These are phyloP conservation scores for Scaptomyza graminum DNA, from an alignment of 1,140 invertebrate species.

Conservation along the genomic window DNA sequence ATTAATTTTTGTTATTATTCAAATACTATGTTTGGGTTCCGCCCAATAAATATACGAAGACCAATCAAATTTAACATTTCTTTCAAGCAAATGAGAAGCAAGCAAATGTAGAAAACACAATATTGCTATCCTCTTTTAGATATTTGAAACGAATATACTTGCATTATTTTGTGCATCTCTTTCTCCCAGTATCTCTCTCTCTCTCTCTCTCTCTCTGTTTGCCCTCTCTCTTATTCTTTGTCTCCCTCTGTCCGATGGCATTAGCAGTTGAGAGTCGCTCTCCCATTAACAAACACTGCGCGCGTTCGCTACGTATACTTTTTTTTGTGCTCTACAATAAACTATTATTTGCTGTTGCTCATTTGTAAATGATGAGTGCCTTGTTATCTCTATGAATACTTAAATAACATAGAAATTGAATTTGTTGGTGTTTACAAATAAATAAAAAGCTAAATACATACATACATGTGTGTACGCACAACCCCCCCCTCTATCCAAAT, in stretches of 20 bases:
- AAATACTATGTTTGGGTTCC: constrained; percentile 15
- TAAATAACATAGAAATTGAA: constrained; percentile 69
- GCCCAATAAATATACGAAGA: constrained; percentile 12
- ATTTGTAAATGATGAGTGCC: constrained; percentile 57
- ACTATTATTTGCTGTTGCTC: constrained; percentile 39
- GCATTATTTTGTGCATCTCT: constrained; percentile 6
- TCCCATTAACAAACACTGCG: background rate
- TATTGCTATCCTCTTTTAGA: constrained; percentile 27
- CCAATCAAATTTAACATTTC: constrained; percentile 27
- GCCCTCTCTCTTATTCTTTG: background rate
- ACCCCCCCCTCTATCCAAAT: no score
- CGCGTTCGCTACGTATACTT: constrained; percentile 23
- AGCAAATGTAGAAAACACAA: constrained; percentile 1
- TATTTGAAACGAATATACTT: background rate
- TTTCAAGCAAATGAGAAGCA: constrained; percentile 32
- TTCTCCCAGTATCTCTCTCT: background rate
- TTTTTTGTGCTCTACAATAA: constrained; percentile 20
- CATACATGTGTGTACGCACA: constrained; percentile 3
- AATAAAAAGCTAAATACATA: background rate
- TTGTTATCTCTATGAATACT: constrained; percentile 74
- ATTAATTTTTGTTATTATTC: constrained; percentile 17
- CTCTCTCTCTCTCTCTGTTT: background rate
- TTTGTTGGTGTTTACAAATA: constrained; percentile 55
- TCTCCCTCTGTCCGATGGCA: constrained; percentile 3
- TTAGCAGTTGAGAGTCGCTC: background rate